Percentiles rank a stretch among this genome's conserved stretches.
phyloP scores from a whole-genome alignment of 2,797 vertebrate genomes.

The Smutsia temminckii region DNA sequence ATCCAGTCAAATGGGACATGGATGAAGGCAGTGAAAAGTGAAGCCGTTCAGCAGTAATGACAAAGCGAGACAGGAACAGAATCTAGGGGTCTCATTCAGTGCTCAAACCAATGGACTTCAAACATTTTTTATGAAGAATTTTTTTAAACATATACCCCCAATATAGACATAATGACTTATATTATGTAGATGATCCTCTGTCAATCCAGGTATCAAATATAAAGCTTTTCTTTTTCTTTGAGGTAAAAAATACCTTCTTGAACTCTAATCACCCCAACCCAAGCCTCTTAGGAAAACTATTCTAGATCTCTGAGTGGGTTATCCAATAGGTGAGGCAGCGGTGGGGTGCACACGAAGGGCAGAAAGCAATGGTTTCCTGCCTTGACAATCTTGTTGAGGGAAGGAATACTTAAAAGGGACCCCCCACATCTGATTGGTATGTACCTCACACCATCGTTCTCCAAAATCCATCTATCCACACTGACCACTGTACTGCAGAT shows the following conservation, averaged over 20 bases:
- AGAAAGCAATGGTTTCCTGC: background rate
- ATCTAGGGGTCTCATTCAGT: background rate
- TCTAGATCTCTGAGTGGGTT: background rate
- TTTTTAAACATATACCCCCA: background rate
- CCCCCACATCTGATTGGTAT: background rate
- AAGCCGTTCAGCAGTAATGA: background rate
- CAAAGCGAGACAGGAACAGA: background rate
- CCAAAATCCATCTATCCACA: background rate
- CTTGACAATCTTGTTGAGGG: background rate
- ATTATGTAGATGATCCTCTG: background rate
- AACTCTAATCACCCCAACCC: background rate
- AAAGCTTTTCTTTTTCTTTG: background rate
- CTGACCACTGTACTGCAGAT: background rate
- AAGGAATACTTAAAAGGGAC: background rate
- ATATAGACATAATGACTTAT: background rate
- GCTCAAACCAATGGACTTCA: background rate
- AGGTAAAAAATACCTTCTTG: background rate
- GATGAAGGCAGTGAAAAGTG: background rate
- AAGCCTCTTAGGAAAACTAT: background rate
- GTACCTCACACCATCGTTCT: background rate
- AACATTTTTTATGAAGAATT: background rate
- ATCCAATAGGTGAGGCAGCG: background rate
- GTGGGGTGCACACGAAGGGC: fast-evolving
- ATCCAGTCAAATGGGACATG: background rate
- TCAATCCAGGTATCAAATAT: background rate